Evolutionary conservation across 1,140 invertebrate species (phyloP).

Genomic region (Macrobrachium rosenbergii): DNA sequence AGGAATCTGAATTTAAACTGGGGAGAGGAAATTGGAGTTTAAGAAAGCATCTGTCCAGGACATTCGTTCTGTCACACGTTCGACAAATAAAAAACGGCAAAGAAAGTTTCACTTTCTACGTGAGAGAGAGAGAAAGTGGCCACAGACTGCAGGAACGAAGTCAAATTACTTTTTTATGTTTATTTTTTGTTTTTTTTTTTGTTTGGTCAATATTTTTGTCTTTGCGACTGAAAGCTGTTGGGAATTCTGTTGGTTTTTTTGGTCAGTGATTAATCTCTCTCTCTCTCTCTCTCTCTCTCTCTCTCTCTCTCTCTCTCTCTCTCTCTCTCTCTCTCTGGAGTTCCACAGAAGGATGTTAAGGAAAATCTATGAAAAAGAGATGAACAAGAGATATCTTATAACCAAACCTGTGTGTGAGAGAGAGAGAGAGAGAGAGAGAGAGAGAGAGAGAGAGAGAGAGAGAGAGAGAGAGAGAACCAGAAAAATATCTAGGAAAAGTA

Average conservation of each 20-base stretch:
- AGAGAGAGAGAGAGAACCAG: no score
- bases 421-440: not conserved
- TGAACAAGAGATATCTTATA: no score
- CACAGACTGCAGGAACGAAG: not conserved
- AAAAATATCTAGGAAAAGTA: not conserved
- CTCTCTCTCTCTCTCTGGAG: not conserved
- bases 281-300: slow-evolving; percentile 21
- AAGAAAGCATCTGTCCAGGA: not conserved
- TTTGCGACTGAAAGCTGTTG: not conserved
- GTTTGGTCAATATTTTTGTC: not conserved
- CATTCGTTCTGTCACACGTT: not conserved
- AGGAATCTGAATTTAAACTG: no score
- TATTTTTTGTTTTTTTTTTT: not conserved
- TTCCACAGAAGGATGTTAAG: not conserved
- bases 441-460: not conserved
- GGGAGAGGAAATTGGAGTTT: no score
- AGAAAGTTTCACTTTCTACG: not conserved
- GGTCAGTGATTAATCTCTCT: not conserved
- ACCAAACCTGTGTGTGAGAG: not conserved
- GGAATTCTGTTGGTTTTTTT: not conserved
- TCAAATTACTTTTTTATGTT: not conserved
- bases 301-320: slow-evolving; percentile 1
- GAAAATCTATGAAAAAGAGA: not conserved
- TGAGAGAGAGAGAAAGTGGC: slow-evolving; percentile 19
- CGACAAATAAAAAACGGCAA: not conserved